A percentile compares a stretch with the other conserved stretches of the same genome.
Evolutionary conservation across 2,888 invertebrate species (phyloP).

Genomic region (Synergus umbraculus): DNA sequence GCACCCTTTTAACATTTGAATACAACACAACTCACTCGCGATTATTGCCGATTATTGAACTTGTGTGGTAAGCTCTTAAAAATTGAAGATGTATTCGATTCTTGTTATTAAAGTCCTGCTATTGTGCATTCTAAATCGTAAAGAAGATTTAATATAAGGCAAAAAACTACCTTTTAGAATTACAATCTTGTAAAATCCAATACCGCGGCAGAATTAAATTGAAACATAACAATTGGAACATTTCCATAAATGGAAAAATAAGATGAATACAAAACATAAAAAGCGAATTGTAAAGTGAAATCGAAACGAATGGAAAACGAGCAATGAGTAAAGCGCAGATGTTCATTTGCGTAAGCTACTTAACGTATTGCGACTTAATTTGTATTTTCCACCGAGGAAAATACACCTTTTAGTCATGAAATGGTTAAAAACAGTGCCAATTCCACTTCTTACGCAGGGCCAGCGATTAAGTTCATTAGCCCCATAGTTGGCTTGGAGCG

Average conservation of each 20-base stretch:
- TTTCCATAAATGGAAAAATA: not conserved
- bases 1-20: slow-evolving; percentile 55
- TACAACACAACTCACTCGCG: slow-evolving; percentile 55
- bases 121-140: too few species aligned
- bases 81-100: too few species aligned
- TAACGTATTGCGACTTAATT: slow-evolving; percentile 19
- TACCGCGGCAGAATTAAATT: too few species aligned
- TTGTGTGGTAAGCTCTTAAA: too few species aligned
- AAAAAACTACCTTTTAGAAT: too few species aligned
- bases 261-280: not conserved
- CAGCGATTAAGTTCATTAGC: slow-evolving; percentile 53
- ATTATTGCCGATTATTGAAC: slow-evolving; percentile 53
- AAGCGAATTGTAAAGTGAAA: not conserved
- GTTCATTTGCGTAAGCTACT: slow-evolving; percentile 34
- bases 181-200: too few species aligned
- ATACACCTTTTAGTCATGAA: not conserved
- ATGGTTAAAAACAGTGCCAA: slow-evolving; percentile 45
- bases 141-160: too few species aligned
- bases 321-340: slow-evolving; percentile 9
- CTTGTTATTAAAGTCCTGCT: too few species aligned
- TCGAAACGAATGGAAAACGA: slow-evolving; percentile 17
- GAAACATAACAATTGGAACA: too few species aligned
- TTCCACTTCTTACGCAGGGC: slow-evolving; percentile 40
- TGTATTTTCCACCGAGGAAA: slow-evolving; percentile 33
- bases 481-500: slow-evolving; percentile 44